Evolutionary conservation across 2,113 vertebrate species (phyloP).

Genomic region (Nipponia nippon): DNA sequence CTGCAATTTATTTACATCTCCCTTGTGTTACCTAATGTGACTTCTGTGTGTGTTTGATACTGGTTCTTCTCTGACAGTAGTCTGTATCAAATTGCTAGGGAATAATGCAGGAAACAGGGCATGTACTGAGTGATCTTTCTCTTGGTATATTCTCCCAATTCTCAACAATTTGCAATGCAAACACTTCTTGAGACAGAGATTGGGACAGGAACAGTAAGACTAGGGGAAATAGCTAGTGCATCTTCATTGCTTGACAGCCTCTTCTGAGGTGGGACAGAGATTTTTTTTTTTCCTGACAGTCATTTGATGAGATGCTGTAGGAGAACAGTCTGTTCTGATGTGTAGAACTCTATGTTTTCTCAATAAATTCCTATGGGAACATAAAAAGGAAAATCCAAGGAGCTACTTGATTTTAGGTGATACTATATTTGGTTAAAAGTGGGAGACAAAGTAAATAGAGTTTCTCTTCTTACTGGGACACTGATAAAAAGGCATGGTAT

Average conservation of each 20-base stretch:
- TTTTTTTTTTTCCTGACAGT: neutral
- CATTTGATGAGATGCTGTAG: neutral
- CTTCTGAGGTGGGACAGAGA: neutral
- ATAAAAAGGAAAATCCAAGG: neutral
- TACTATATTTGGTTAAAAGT: neutral
- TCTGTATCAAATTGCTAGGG: neutral
- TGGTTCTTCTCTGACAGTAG: neutral
- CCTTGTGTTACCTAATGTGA: neutral
- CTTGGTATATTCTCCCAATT: neutral
- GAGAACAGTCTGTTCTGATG: neutral
- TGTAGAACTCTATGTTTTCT: neutral
- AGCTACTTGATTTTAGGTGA: neutral
- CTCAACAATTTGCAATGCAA: neutral
- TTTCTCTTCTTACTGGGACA: neutral
- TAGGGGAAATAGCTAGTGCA: neutral
- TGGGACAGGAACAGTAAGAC: neutral
- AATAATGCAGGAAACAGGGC: neutral
- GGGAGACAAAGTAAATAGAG: neutral
- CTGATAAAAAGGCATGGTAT: neutral
- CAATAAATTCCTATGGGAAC: neutral
- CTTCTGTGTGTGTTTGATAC: neutral
- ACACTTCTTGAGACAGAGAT: neutral
- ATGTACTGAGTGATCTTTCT: neutral
- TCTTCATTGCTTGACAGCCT: neutral
- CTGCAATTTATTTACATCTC: constrained; percentile 7